Percentiles rank a stretch among this genome's conserved stretches.
phyloP scores from a whole-genome alignment of 92 coral and sea anemone genomes.

The Bergia puertoricense region DNA sequence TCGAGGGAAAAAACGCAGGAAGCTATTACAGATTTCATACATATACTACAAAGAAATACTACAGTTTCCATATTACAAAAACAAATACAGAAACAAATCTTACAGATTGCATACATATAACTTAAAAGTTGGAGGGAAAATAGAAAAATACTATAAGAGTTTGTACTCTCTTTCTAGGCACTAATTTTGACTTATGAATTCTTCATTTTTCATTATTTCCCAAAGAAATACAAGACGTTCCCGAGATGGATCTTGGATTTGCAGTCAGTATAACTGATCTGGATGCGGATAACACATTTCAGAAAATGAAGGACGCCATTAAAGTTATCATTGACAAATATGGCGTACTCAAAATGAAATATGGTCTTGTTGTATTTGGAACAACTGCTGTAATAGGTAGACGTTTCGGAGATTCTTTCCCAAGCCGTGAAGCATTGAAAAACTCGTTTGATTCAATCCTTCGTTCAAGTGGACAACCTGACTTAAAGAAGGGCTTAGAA shows the following conservation, averaged over 20 bases:
- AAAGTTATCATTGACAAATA: slow-evolving; percentile 76
- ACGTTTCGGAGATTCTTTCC: slow-evolving; percentile 46
- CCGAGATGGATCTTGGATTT: slow-evolving; percentile 71
- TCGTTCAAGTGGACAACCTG: slow-evolving; percentile 48
- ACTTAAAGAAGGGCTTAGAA: slow-evolving; percentile 69
- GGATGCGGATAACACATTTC: slow-evolving; percentile 61
- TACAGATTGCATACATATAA: too few species aligned
- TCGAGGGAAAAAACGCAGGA: too few species aligned
- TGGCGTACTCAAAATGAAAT: slow-evolving; percentile 61
- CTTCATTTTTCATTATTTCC: neutral
- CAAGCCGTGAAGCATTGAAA: slow-evolving; percentile 30
- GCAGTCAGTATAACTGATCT: slow-evolving; percentile 67
- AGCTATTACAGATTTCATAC: too few species aligned
- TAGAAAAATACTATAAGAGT: too few species aligned
- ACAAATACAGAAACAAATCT: too few species aligned
- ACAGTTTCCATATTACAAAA: too few species aligned
- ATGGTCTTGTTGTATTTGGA: slow-evolving; percentile 72
- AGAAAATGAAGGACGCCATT: slow-evolving; percentile 74
- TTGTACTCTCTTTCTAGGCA: neutral
- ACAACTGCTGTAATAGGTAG: slow-evolving; percentile 45
- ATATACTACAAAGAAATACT: too few species aligned
- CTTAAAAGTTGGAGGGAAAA: too few species aligned
- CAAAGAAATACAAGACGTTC: slow-evolving; percentile 39
- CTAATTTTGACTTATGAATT: neutral
- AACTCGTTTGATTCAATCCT: slow-evolving; percentile 45